Base-by-base conservation (phyloP, 2,797 vertebrate species). In the Clamator glandarius region DNA sequence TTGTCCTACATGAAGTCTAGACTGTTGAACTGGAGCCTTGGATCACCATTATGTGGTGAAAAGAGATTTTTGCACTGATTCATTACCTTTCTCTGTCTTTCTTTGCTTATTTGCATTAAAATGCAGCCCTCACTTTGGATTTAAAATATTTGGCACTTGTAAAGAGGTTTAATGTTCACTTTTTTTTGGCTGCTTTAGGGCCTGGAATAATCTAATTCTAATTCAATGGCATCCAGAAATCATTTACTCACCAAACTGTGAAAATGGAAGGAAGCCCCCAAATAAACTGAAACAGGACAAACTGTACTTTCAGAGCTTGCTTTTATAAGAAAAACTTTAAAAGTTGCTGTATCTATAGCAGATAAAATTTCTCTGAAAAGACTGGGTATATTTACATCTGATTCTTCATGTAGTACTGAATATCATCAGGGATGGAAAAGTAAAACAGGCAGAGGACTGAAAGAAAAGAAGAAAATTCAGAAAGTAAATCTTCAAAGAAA, bases 401-500 rank as follows among this genome's bases (percentile, higher is more conserved):
- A 1, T 42, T 77, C 29, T 89, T 80, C 28, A 14, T 11, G 8
- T 54, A 44, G 6, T 44, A 9, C 26, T 61, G 52, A 72, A 70
- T 79, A 46, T 39, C 54, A 66, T 12, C 15, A 81, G 28, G 15
- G 52, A 66, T 50, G 6, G 25, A 70, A 91, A 69, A 25, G 25
- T 63, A 84, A 78, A 90, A 63, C 11, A 50, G 42, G 4, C 4
- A 77, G 9, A 75, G 6, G 42, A 66, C 19, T 28, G 33, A 62
- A 72, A 46, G 10, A 48, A 87, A 87, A 44, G 1, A 46, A 73
- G 8, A 86, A 58, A 69, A 50, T 76, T 58, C 15, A 12, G 19
- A 76, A 92, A 70, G 24, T 31, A 82, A 80, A 84, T 17, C 15
- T 66, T 84, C n/a, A 36, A 69, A 70, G 26, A 89, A 73, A 57